phyloP scores from a whole-genome alignment of 2,113 vertebrate genomes.

The Eidolon helvum region DNA sequence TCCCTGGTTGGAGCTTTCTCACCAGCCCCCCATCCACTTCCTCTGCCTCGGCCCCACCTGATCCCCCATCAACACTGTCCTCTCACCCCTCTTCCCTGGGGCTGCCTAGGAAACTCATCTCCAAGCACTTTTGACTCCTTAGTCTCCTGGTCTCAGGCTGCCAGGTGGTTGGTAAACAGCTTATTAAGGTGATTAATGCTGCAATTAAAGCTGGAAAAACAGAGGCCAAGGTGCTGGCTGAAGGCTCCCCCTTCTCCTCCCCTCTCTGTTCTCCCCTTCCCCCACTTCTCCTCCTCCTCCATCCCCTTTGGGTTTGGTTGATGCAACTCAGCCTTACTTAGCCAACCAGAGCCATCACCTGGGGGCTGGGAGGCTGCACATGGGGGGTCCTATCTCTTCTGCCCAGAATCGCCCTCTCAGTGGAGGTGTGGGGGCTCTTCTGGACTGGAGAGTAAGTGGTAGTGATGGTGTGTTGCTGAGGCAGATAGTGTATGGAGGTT shows the following conservation, averaged over 20 bases:
- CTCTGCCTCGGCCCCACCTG: not conserved
- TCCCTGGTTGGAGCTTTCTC: not conserved
- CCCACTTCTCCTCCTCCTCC: not conserved
- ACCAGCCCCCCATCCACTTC: not conserved
- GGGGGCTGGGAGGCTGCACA: not conserved
- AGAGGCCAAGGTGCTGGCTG: slow-evolving; percentile 61
- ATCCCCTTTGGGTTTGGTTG: slow-evolving; percentile 9
- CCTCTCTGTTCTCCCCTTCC: not conserved
- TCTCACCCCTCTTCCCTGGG: not conserved
- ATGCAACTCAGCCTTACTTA: not conserved
- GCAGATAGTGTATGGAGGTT: not conserved
- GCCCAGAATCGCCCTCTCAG: not conserved
- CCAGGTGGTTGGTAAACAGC: slow-evolving; percentile 72
- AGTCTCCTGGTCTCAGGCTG: slow-evolving; percentile 57
- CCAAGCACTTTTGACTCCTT: slow-evolving; percentile 65
- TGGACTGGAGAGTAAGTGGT: too few species aligned
- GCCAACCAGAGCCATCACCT: not conserved
- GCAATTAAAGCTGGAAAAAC: slow-evolving; percentile 73
- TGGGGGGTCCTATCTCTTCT: not conserved
- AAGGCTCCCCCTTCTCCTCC: not conserved
- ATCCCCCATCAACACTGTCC: not conserved
- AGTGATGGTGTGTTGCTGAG: not conserved
- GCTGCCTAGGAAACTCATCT: slow-evolving; percentile 53
- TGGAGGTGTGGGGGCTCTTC: not conserved
- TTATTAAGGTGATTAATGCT: slow-evolving; percentile 69